Percentiles rank a stretch among this genome's conserved stretches.
These are phyloP conservation scores for Dysidea cf. avara DNA, from an alignment of 37 sponge, comb jelly and placozoan genomes.

Conservation along the genomic window DNA sequence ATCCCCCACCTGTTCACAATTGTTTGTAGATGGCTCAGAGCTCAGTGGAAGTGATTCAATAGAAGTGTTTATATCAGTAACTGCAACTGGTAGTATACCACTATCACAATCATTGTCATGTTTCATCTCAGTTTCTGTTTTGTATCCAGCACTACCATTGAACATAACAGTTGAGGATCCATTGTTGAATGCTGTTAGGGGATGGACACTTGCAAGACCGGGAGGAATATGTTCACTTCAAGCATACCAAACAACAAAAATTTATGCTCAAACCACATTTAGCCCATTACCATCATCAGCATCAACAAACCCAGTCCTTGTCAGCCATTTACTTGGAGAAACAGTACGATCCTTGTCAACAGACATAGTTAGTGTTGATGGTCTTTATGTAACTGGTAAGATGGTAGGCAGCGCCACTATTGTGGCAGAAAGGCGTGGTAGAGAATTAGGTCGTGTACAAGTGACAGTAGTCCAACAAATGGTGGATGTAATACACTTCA, in stretches of 20 bases:
- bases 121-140: slow-evolving; percentile 42
- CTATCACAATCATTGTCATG: no score
- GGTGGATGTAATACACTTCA: slow-evolving; percentile 1
- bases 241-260: slow-evolving; percentile 36
- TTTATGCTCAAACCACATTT: slow-evolving; percentile 43
- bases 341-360: not conserved
- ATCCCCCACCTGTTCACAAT: slow-evolving; percentile 14
- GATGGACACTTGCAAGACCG: not conserved
- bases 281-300: not conserved
- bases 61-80: no score
- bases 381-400: slow-evolving; percentile 15
- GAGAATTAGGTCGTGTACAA: not conserved
- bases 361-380: slow-evolving; percentile 5
- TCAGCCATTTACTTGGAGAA: slow-evolving; percentile 28
- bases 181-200: slow-evolving; percentile 38
- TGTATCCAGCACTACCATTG: slow-evolving; percentile 52
- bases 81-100: no score
- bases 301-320: slow-evolving; percentile 3
- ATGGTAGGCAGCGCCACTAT: slow-evolving; percentile 22
- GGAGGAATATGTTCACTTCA: slow-evolving; percentile 8
- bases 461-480: not conserved
- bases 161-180: slow-evolving; percentile 17
- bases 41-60: no score
- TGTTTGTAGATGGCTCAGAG: no score
- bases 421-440: not conserved